Evolutionary conservation across 1,140 invertebrate genomes (phyloP), one percentile per base, ranked within the genome.

Genomic region (Drosophila novamexicana): DNA sequence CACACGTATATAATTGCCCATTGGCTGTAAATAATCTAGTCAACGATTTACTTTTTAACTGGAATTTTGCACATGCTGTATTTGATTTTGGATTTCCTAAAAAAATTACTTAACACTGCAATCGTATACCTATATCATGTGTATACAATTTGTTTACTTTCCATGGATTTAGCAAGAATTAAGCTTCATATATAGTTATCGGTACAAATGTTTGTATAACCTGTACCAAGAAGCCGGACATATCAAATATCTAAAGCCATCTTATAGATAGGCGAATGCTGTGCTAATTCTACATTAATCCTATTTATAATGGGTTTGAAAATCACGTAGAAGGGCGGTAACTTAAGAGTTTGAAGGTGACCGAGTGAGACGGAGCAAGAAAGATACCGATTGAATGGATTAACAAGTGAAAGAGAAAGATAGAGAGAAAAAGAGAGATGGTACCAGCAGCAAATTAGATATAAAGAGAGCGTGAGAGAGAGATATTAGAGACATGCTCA

Each of bases 31-130:
- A 56, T 68, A 49, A 56, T 67, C 42, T 52, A 50, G 62, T 56
- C 73, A 61, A 56, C 10, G 9, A 18, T 47, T 50, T 61, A 42
- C 12, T 49, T 18, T 56, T 72, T 75, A n/a, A 42, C 36, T 52
- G 45, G 66, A 58, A 70, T 64, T 70, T 37, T 18, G 44, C 72
- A 70, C 53, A 58, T 45, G 9, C 56, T 65, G 34, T 56, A 10
- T 58, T 56, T 54, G 44, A 37, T 61, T 45, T 34, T 34, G 18
- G 45, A 40, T 56, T 39, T 32, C 10, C 18, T 12, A 49, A 37
- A 16, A 49, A 62, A 29, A 63, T 49, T 50, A 18, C n/a, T 16
- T 14, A 16, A 34, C 18, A 29, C 22, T 6, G 2, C 34, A 54
- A 37, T 50, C 45, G 12, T 49, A 49, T 18, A 22, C 12, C 32